Evolutionary conservation across 2,888 invertebrate species (phyloP), one percentile per base, ranked within the genome.

Genomic region (Dynastes grantii): DNA sequence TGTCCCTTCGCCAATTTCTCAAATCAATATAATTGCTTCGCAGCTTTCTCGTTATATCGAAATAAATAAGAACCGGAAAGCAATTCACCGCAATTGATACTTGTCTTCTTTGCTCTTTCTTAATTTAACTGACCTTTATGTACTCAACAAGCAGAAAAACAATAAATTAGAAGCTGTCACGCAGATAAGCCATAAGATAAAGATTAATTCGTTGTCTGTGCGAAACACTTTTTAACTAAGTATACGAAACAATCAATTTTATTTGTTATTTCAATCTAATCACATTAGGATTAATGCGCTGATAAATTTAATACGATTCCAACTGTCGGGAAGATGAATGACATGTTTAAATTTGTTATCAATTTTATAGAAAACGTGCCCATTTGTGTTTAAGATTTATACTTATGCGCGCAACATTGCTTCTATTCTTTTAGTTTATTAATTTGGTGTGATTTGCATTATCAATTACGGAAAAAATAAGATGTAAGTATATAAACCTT

Each of bases 211-310:
- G 49, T 45, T 22, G 2, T 45, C 13, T 27, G 1, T 22, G 61
- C 49, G 73, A 58, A 71, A 27, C 45, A 58, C 22, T 58, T 61
- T 63, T 61, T 75, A 61, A 61, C 22, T 75, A 49, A 9, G 32
- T 0, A 37, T 37, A 37, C 32, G 2, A 2, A 29, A 27, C 27
- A 61, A 75, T 75, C 49, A 61, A 75, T 75, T 75, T 45, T 45
- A 63, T 61, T 75, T 75, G 61, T 61, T 75, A 75, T 58, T 45
- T 61, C 40, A 68, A 51, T 51, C 8, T 68, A 51, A 73, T 58
- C 37, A 4, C 37, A n/a, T 55, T 58, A 22, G 29, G 29, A 73
- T 73, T 73, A 73, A 9, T 2, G 58, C 40, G 16, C 22, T 37
- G 73, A 55, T 73, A 61, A 73, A 73, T 67, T 16, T 45, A 45